Evolutionary conservation across 1,140 invertebrate species (phyloP).

Genomic region (Bombus balteatus): DNA sequence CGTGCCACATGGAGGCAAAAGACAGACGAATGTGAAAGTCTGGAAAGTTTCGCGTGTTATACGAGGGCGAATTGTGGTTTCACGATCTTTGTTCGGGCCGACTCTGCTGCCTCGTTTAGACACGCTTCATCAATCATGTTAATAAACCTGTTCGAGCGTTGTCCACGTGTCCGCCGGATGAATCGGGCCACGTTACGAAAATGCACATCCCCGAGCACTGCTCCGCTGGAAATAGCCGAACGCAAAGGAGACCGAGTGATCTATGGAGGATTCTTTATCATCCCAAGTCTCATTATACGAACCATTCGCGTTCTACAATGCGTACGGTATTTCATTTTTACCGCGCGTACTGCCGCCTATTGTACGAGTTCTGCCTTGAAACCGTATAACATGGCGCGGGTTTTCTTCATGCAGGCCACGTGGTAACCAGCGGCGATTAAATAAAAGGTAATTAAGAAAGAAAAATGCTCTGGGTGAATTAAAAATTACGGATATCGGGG

Average conservation of each 20-base stretch:
- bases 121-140: constrained; percentile 50
- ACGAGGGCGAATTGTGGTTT: constrained; percentile 38
- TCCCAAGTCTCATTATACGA: not conserved
- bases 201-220: not conserved
- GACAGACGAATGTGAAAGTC: constrained; percentile 55
- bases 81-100: constrained; percentile 20
- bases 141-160: constrained; percentile 47
- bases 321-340: not conserved
- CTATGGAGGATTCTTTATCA: not conserved
- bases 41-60: constrained; percentile 54
- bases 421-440: not conserved
- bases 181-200: constrained; percentile 8
- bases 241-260: not conserved
- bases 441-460: not conserved
- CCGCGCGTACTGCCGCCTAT: no score
- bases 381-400: not conserved
- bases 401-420: not conserved
- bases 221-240: not conserved
- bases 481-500: not conserved
- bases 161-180: constrained; percentile 7
- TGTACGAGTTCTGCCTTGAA: not conserved
- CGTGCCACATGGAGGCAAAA: constrained; percentile 25
- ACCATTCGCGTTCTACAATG: not conserved
- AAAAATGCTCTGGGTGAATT: not conserved
- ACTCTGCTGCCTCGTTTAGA: constrained; percentile 3